Percentiles rank a stretch among this genome's conserved stretches.
These are phyloP conservation scores for Chaetura pelagica DNA, from an alignment of 2,113 vertebrate genomes.

Conservation along the genomic window DNA sequence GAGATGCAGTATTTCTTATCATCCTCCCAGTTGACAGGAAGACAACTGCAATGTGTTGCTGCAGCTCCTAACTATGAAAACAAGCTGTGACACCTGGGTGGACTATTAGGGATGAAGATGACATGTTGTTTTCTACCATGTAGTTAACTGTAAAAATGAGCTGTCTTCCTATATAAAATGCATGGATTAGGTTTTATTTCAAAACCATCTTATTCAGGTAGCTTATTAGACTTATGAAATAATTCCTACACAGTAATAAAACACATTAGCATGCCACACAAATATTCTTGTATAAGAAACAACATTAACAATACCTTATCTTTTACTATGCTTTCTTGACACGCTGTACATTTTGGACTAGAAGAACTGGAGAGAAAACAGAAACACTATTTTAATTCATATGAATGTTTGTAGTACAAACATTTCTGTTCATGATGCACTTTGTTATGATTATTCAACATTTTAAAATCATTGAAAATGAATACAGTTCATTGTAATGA, in stretches of 20 bases:
- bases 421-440: background rate
- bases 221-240: background rate
- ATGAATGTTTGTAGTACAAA: background rate
- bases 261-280: background rate
- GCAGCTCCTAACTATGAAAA: background rate
- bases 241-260: background rate
- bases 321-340: conserved; percentile 82
- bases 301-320: conserved; percentile 77
- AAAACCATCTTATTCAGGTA: background rate
- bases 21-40: background rate
- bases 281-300: background rate
- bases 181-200: background rate
- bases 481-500: background rate
- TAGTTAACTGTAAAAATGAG: background rate
- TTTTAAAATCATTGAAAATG: background rate
- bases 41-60: background rate
- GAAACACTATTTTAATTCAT: background rate
- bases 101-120: background rate
- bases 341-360: conserved; percentile 80
- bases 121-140: background rate
- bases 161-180: background rate
- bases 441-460: background rate
- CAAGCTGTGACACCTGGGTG: background rate
- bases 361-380: conserved; percentile 70
- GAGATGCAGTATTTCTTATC: background rate